A percentile compares a stretch with the other conserved stretches of the same genome.
Evolutionary conservation across 2,797 vertebrate genomes (phyloP).

Genomic region (Smutsia temminckii): DNA sequence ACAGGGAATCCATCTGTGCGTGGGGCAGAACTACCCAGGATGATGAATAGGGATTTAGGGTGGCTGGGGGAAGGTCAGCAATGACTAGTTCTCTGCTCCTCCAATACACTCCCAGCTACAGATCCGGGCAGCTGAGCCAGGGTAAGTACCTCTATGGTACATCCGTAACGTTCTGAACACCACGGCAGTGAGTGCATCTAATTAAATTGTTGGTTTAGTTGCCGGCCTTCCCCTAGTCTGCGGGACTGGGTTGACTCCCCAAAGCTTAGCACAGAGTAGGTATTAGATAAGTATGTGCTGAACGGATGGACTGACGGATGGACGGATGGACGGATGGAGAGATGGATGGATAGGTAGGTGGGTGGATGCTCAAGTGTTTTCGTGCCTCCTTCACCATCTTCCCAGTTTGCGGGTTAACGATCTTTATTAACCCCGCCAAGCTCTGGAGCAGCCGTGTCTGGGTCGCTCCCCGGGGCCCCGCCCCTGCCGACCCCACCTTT

Average conservation of each 20-base stretch:
- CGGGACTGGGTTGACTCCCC: neutral
- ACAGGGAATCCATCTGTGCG: neutral
- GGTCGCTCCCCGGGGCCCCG: constrained; percentile 48
- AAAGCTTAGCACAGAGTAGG: neutral
- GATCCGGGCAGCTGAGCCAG: neutral
- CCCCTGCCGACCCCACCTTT: constrained; percentile 73
- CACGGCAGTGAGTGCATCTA: neutral
- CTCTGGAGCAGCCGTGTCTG: neutral
- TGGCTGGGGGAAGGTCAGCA: neutral
- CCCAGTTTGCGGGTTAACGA: neutral
- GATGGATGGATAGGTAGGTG: neutral
- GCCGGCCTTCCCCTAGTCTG: neutral
- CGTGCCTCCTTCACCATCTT: neutral
- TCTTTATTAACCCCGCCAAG: neutral
- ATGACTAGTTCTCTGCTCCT: neutral
- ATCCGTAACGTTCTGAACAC: neutral
- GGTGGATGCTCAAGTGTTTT: neutral
- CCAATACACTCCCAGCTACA: too few species aligned
- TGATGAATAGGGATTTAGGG: neutral
- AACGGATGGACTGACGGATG: neutral
- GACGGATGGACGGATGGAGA: neutral
- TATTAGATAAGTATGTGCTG: neutral
- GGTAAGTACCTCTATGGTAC: neutral
- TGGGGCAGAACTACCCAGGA: neutral
- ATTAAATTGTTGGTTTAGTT: neutral